Evolutionary conservation across 2,113 vertebrate species (phyloP).

Genomic region (Brienomyrus longianalis): DNA sequence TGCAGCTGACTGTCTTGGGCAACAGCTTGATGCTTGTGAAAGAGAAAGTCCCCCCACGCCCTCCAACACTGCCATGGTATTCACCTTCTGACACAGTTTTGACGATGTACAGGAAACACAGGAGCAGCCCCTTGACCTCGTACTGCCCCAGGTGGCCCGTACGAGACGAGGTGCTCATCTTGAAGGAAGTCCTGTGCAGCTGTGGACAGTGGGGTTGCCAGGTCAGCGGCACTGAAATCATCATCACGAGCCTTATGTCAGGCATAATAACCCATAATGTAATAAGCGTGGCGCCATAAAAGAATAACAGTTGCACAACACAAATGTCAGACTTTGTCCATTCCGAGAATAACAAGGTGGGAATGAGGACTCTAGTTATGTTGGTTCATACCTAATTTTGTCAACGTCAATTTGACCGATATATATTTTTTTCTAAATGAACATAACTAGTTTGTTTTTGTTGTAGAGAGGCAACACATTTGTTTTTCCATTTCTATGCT

Average conservation of each 20-base stretch:
- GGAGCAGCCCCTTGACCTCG: slow-evolving; percentile 80
- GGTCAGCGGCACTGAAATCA: neutral
- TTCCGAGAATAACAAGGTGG: neutral
- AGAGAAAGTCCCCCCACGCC: neutral
- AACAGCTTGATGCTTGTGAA: neutral
- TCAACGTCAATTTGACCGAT: neutral
- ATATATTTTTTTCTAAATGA: neutral
- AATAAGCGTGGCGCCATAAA: neutral
- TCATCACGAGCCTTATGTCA: neutral
- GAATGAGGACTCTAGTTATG: neutral
- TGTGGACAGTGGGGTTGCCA: neutral
- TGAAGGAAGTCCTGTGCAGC: slow-evolving; percentile 58
- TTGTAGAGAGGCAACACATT: neutral
- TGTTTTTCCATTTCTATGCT: neutral
- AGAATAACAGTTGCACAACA: neutral
- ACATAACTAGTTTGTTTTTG: neutral
- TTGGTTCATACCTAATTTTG: neutral
- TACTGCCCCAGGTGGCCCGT: slow-evolving; percentile 74
- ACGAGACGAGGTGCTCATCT: slow-evolving; percentile 69
- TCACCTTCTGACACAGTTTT: slow-evolving; percentile 90
- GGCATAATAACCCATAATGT: neutral
- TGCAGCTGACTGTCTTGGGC: neutral
- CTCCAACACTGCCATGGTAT: slow-evolving; percentile 29
- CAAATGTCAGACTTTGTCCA: neutral
- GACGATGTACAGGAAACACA: slow-evolving; percentile 82